Percentiles rank a stretch among this genome's conserved stretches.
phyloP scores from a whole-genome alignment of 2,888 invertebrate species.

The Lithophane socia region DNA sequence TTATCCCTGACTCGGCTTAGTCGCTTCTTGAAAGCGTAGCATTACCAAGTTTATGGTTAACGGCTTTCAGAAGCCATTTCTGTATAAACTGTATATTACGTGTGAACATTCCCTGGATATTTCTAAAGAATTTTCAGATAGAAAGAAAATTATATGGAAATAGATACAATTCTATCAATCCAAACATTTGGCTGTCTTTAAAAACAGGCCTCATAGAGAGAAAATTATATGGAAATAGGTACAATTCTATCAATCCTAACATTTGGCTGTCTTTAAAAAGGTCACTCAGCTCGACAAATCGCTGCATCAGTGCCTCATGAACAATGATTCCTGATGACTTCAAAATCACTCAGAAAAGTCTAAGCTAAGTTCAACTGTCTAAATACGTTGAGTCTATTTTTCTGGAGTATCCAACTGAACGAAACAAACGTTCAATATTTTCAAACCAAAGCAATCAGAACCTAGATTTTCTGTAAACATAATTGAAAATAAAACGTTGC shows the following conservation, averaged over 20 bases:
- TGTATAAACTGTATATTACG: too few species aligned
- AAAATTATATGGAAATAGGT: background rate
- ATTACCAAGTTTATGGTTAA: constrained; percentile 23
- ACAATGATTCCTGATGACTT: background rate
- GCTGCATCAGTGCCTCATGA: background rate
- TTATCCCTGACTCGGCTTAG: background rate
- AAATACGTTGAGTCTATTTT: background rate
- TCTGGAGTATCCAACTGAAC: background rate
- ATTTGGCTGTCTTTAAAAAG: background rate
- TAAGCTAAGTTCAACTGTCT: too few species aligned
- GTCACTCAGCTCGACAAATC: background rate
- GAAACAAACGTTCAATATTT: background rate
- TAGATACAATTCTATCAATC: background rate
- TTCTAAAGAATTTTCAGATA: background rate
- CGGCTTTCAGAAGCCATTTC: background rate
- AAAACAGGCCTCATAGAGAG: too few species aligned
- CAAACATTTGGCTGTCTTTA: background rate
- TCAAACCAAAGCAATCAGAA: background rate
- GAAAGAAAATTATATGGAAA: background rate
- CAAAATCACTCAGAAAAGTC: background rate
- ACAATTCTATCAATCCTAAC: background rate
- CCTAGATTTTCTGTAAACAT: background rate
- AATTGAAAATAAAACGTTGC: background rate
- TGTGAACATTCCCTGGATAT: background rate
- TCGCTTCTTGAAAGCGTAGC: constrained; percentile 8